Conservation (phyloP, 1,140 invertebrate genomes). For the Drosophila gunungcola region DNA sequence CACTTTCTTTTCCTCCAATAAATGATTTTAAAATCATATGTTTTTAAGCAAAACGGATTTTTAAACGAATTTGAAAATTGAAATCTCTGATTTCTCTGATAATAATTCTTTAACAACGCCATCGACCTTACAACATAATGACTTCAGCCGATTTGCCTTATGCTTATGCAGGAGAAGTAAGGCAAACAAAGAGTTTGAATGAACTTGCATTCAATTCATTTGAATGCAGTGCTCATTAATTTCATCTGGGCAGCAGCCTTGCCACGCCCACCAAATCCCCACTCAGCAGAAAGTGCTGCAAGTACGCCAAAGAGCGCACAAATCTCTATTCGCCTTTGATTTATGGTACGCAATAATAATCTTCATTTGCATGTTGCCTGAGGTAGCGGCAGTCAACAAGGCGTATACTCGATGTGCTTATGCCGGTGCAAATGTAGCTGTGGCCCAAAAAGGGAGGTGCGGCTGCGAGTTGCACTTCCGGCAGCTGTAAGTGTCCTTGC, state of each 20-base stretch:
- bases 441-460: constrained; percentile 18
- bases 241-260: constrained; percentile 33
- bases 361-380: constrained; percentile 69
- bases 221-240: constrained; percentile 71
- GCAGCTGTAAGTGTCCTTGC: constrained; percentile 58
- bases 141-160: constrained; percentile 2
- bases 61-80: too few relatives aligned
- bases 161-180: neutral
- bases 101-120: neutral
- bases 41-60: too few relatives aligned
- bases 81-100: neutral
- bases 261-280: constrained; percentile 2
- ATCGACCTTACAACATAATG: neutral
- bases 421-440: constrained; percentile 4
- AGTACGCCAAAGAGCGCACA: constrained; percentile 62
- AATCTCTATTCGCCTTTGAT: constrained; percentile 76
- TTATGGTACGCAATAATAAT: constrained; percentile 81
- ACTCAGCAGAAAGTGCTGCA: constrained; percentile 39
- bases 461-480: constrained; percentile 69
- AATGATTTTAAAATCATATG: too few relatives aligned
- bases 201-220: constrained; percentile 47
- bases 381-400: constrained; percentile 40
- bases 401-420: constrained; percentile 55
- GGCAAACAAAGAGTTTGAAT: constrained; percentile 1
- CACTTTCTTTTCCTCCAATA: too few relatives aligned